Evolutionary conservation across 2,888 invertebrate species (phyloP), one percentile per base, ranked within the genome.

Genomic region (Eupithecia subfuscata): DNA sequence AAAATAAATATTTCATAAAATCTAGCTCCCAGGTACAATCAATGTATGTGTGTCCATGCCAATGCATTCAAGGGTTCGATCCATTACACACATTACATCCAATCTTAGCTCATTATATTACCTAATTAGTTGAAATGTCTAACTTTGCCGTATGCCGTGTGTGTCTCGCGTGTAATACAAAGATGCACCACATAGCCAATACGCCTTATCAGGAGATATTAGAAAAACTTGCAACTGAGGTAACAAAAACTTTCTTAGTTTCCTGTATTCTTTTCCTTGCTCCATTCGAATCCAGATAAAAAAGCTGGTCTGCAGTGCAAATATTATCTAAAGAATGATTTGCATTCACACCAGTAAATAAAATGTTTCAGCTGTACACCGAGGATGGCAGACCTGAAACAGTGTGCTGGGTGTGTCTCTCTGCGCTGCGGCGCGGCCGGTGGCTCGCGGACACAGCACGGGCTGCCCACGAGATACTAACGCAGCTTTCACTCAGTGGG

Each of bases 171-270:
- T 25, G 60, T 60, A 60, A 60, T 12, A 60, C 60, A 0, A 60
- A 60, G 60, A 60, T 60, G 22, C 14, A 60, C 60, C 25, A 60
- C 25, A 60, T 60, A 14, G 60, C 25, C 0, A 60, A 60, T 18
- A 64, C 64, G 18, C 34, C 30, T 8, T 64, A 64, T 64, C 64
- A 64, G 64, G 64, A 64, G 9, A 64, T 34, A 64, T 64, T 34
- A 34, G 64, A 34, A 64, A 64, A 64, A 34, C 64, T 64, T 34
- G 16, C 64, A 30, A 64, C 34, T 9, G 14, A 64, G 64, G 64
- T 64, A 25, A 56, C 4, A 12, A 56, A 22, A 56, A 56, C 3
- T n/a, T 30, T 30, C 30, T 30, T 30, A 30, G 30, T 30, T 30
- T 30, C 30, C 30, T 30, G 3, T 30, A 3, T 30, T 30, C 30